Base-by-base conservation (phyloP, 2,113 vertebrate species). In the Geococcyx californianus region DNA sequence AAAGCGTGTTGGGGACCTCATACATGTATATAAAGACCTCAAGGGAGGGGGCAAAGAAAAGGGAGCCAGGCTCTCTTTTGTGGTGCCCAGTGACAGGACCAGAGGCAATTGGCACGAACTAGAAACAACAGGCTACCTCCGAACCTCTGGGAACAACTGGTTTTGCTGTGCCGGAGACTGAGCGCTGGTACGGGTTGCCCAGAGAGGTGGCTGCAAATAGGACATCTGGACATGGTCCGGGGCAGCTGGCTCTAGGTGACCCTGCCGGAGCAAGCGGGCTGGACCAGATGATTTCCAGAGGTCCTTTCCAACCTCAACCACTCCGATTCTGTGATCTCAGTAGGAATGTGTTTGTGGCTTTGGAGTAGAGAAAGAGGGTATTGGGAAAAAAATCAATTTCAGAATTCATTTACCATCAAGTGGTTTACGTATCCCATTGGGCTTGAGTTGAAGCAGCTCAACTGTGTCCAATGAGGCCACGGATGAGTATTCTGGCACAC, bases 401-500 rank as follows among this genome's bases (percentile, higher is more conserved):
- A 55, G 20, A 51, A 85, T 45, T 49, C 12, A 36, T 49, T 42
- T 38, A 56, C 14, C 25, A 16, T 3, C 2, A 2, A 89, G 51
- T 31, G 40, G 17, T 44, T 68, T 51, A 33, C 33, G 38, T 13
- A 68, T 23, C 29, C 55, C 59, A 17, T 13, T 12, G 34, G 26
- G 29, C 16, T 84, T 44, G 26, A 89, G 45, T 73, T 82, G 42
- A 54, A 58, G 45, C 36, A 87, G 75, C 55, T 81, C 33, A 10
- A n/a, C 58, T 44, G 51, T 70, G 78, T 38, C 51, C 47, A 47
- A 0, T 3, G n/a, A 74, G 64, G 20, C 23, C 29, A 52, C 0
- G 1, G 33, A 18, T 25, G 31, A 0, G 2, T 59, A 20, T 64
- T 56, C 68, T 52, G 49, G 59, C 31, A 34, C 7, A 26, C 0